These are phyloP conservation scores for Cosmia pyralina DNA, from an alignment of 2,888 invertebrate genomes.

Conservation along the genomic window DNA sequence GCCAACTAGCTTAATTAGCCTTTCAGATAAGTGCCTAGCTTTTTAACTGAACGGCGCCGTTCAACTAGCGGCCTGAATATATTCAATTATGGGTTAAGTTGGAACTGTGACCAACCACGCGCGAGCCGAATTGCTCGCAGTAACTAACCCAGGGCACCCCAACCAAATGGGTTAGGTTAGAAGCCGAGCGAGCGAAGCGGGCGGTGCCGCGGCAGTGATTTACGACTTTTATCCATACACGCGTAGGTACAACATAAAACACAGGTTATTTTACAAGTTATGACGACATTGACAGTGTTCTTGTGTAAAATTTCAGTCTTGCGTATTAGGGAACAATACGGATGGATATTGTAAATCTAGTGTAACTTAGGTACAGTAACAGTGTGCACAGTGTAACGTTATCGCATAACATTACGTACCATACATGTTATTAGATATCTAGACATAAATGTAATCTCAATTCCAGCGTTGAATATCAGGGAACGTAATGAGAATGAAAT, in stretches of 20 bases:
- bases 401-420: not conserved
- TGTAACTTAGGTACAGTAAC: not conserved
- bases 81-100: too few species aligned
- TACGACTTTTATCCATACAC: conserved; percentile 22
- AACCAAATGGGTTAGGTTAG: too few species aligned
- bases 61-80: too few species aligned
- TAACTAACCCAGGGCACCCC: too few species aligned
- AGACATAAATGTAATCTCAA: conserved; percentile 15
- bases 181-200: too few species aligned
- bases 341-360: not conserved
- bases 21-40: too few species aligned
- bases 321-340: not conserved
- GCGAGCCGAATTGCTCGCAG: too few species aligned
- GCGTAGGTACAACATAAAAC: conserved; percentile 16
- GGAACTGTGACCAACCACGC: too few species aligned
- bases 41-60: too few species aligned
- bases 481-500: conserved; percentile 35
- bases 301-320: not conserved
- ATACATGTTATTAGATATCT: not conserved
- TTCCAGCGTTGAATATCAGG: conserved; percentile 23
- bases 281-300: not conserved
- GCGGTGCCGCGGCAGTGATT: not conserved
- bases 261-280: not conserved
- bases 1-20: too few species aligned
- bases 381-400: not conserved